Conservation (phyloP, 2,888 invertebrate genomes). For the Sepioteuthis lessoniana region DNA sequence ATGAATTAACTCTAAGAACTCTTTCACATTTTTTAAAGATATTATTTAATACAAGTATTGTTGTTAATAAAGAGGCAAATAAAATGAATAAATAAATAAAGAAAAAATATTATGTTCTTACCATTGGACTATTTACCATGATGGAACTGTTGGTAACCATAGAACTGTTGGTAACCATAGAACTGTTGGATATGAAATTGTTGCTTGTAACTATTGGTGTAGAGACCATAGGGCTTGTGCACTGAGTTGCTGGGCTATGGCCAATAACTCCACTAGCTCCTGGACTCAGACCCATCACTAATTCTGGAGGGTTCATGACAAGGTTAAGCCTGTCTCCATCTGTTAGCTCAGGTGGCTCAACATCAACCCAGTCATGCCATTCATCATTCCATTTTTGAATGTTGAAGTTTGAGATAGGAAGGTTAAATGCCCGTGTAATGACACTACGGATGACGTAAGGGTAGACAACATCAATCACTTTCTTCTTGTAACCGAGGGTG, state of each 20-base stretch:
- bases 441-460: background rate
- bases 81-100: too few species aligned
- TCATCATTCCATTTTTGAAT: constrained; percentile 46
- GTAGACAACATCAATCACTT: constrained; percentile 36
- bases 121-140: constrained; percentile 38
- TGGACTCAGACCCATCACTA: constrained; percentile 43
- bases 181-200: constrained; percentile 40
- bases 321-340: constrained; percentile 46
- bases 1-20: too few species aligned
- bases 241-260: background rate
- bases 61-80: too few species aligned
- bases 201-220: constrained; percentile 24
- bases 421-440: constrained; percentile 25
- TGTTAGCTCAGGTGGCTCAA: constrained; percentile 34
- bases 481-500: constrained; percentile 45
- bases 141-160: constrained; percentile 41
- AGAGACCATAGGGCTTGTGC: constrained; percentile 24
- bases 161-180: constrained; percentile 38
- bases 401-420: constrained; percentile 1
- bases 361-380: constrained; percentile 46
- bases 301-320: constrained; percentile 34
- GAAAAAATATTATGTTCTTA: background rate
- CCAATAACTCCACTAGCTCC: constrained; percentile 34
- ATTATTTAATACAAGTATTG: too few species aligned
- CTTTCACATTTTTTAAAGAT: too few species aligned